Base-by-base conservation (phyloP, 2,113 vertebrate species). In the Amphilophus citrinellus region DNA sequence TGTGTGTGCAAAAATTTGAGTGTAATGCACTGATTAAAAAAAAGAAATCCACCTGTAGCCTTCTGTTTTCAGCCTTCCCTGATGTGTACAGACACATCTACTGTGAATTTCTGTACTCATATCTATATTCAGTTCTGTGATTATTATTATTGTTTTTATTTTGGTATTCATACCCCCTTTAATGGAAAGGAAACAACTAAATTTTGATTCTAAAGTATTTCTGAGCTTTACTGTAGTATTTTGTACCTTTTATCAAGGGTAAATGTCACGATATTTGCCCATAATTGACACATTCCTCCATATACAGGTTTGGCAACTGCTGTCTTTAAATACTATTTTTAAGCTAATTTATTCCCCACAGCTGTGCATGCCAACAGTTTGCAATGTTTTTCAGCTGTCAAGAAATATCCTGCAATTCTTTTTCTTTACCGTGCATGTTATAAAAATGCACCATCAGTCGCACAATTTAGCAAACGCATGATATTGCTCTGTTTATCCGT, bases 401-500 rank as follows among this genome's bases (percentile, higher is more conserved):
- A 47, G 44, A 50, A 27, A 32, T 18, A 62, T 79, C 44, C 15
- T 30, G 4, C 18, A 53, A 22, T 56, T 35, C 61, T 63, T 32
- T 63, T 57, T 8, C 9, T 66, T 15, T 27, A 20, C 14, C 0
- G 1, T 30, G 3, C 15, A 5, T 24, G 18, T n/a, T 10, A 44
- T 39, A n/a, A 66, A 79, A 53, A 63, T 3, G 8, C 8, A 73
- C 20, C 20, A 57, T 18, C 32, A 56, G 57, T 59, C 22, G 10
- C 44, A 79, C 61, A 35, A n/a, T 79, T 42, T 77, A 71, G 85
- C 83, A 75, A 57, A 85, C 7, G 17, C 2, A 4, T 61, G 65
- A 27, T 47, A 50, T 15, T 20, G 37, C 85, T 78, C 59, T 56
- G 15, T 80, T 87, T 81, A 44, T 68, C 60, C 13, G 75, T 57